Evolutionary conservation across 2,888 invertebrate genomes (phyloP).

Genomic region (Xanthostigma xanthostigma): DNA sequence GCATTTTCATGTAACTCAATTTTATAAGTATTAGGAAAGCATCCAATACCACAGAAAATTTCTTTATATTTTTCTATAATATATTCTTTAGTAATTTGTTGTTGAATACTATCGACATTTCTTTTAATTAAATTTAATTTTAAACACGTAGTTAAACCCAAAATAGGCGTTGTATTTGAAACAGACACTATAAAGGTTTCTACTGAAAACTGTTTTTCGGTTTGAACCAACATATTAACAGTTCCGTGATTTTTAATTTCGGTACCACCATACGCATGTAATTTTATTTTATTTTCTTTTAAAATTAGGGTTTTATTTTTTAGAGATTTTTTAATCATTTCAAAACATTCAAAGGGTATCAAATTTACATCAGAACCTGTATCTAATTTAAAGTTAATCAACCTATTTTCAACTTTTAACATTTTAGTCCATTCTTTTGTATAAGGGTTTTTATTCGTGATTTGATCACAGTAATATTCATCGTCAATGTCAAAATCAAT

Average conservation of each 20-base stretch:
- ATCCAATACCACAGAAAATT: too few species aligned
- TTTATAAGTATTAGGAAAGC: not conserved
- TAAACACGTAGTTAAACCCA: not conserved
- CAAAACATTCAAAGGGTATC: not conserved
- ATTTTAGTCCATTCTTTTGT: conserved; percentile 4
- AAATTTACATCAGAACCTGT: conserved; percentile 4
- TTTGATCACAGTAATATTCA: too few species aligned
- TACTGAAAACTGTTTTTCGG: not conserved
- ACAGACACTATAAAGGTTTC: not conserved
- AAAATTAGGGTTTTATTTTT: not conserved
- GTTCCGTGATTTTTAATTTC: not conserved
- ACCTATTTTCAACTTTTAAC: not conserved
- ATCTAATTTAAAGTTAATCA: conserved; percentile 4
- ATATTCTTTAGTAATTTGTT: not conserved
- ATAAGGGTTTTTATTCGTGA: too few species aligned
- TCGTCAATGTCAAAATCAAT: too few species aligned
- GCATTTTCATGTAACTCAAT: not conserved
- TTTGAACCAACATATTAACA: not conserved
- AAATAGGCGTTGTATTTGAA: not conserved
- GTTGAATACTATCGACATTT: not conserved
- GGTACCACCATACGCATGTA: not conserved
- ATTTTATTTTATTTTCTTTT: not conserved
- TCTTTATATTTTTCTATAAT: not conserved
- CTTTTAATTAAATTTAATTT: not conserved
- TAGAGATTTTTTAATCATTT: not conserved